Evolutionary conservation across 2,888 invertebrate genomes (phyloP), one percentile per base, ranked within the genome.

Genomic region (Drosophila meridionalis): DNA sequence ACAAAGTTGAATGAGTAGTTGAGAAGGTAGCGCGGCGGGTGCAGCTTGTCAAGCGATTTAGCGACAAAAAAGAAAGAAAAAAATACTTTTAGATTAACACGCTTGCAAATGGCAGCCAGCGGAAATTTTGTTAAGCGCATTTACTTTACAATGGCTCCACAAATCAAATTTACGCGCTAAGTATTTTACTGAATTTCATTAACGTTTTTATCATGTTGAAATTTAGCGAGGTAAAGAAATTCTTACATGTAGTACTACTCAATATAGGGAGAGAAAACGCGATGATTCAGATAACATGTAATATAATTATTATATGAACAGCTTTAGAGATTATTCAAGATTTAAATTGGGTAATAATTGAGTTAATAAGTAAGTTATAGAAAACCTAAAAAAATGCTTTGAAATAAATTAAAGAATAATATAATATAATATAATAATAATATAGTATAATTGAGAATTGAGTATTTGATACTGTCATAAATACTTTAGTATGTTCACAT

Each of bases 1-100:
- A 63, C 80, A 76, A 55, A 61, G 77, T 40, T 47, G 43, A 66
- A 36, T 73, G 34, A 50, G 45, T 20, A 70, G 70, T 61, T 50
- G 38, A 20, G 34, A 38, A 14, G 9, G 34, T 26, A 40, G 55
- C 38, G 11, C 9, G 12, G 45, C 28, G 42, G 1, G n/a, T 56
- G 20, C 48, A 66, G 50, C 70, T 62, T 67, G 66, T 67, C 67
- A 48, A 26, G 64, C 57, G 60, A 47, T 69, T 78, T 69, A 58
- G 60, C 42, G 42, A 42, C 42, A 40, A 40, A 14, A 14, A 42
- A 42, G 7, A 14, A 38, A 40, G 5, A 9, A 14, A 40, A n/a
- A 14, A 58, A 58, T 40, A 53, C 57, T 68, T 60, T 73, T 68
- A 48, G 56, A 64, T 64, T 67, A 58, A 82, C 40, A 43, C 32